Evolutionary conservation across 2,888 invertebrate species (phyloP).

Genomic region (Fabriciana adippe): DNA sequence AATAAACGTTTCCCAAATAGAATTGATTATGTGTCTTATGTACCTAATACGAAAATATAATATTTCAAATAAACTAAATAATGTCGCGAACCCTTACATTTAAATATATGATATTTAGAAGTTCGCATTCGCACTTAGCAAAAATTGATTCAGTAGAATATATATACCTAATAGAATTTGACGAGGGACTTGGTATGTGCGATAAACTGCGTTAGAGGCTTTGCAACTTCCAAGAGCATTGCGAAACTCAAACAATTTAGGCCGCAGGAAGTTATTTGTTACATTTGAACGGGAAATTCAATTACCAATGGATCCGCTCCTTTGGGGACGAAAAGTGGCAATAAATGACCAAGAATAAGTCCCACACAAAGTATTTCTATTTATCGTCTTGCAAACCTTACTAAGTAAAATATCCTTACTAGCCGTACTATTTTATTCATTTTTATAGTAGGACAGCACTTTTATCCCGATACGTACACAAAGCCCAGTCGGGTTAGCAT

Average conservation of each 20-base stretch:
- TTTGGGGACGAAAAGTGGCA: conserved; percentile 26
- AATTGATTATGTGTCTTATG: no score
- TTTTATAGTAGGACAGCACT: neutral
- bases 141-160: no score
- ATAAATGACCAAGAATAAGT: conserved; percentile 10
- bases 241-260: conserved; percentile 24
- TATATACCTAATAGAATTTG: neutral
- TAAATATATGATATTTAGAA: no score
- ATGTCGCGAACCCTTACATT: no score
- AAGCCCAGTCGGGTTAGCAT: no score
- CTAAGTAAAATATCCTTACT: neutral
- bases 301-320: conserved; percentile 31
- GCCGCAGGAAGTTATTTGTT: conserved; percentile 39
- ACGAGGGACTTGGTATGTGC: neutral
- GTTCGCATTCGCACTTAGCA: no score
- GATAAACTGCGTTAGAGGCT: conserved; percentile 17
- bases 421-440: no score
- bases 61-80: no score
- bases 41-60: no score
- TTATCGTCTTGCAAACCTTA: neutral
- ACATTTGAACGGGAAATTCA: conserved; percentile 37
- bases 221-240: conserved; percentile 10
- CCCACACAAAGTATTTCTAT: neutral
- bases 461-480: no score
- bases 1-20: no score